Percentiles rank a stretch among this genome's conserved stretches.
Evolutionary conservation across 2,888 invertebrate species (phyloP).

Genomic region (Amphimallon solstitiale): DNA sequence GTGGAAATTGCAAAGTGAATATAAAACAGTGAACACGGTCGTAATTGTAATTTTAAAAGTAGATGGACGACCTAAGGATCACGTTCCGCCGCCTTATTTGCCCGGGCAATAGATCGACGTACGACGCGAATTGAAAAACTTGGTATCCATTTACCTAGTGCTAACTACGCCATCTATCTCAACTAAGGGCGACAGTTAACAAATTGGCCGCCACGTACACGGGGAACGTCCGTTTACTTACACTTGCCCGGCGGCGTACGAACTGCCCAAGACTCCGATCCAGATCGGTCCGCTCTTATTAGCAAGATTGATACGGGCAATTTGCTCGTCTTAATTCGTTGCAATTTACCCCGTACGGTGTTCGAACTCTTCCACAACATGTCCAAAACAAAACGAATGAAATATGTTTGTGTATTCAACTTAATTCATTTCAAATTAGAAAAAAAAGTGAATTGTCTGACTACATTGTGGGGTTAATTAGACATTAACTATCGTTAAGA

Average conservation of each 20-base stretch:
- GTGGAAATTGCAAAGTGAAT: too few relatives aligned
- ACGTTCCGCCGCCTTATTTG: slow-evolving; percentile 6
- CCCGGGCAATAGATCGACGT: slow-evolving; percentile 20
- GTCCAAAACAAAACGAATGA: background rate
- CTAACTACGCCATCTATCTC: slow-evolving; percentile 57
- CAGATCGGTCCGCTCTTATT: slow-evolving; percentile 54
- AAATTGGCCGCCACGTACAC: slow-evolving; percentile 59
- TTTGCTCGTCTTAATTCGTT: slow-evolving; percentile 52
- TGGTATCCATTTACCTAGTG: slow-evolving; percentile 45
- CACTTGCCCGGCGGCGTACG: slow-evolving; percentile 58
- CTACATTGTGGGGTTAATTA: too few relatives aligned
- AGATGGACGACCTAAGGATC: background rate
- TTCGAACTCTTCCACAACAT: slow-evolving; percentile 12
- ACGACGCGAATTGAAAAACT: slow-evolving; percentile 44
- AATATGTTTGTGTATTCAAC: too few relatives aligned
- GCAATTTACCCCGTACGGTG: slow-evolving; percentile 47
- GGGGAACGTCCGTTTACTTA: slow-evolving; percentile 58
- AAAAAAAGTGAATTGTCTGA: too few relatives aligned
- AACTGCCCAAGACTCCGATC: slow-evolving; percentile 55
- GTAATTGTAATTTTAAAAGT: background rate
- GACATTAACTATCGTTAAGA: too few relatives aligned
- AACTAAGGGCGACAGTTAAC: slow-evolving; percentile 59
- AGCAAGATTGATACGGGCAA: slow-evolving; percentile 59
- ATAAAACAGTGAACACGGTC: background rate
- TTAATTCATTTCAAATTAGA: too few relatives aligned